Conservation (phyloP, 2,113 vertebrate genomes). For the Miniopterus natalensis region DNA sequence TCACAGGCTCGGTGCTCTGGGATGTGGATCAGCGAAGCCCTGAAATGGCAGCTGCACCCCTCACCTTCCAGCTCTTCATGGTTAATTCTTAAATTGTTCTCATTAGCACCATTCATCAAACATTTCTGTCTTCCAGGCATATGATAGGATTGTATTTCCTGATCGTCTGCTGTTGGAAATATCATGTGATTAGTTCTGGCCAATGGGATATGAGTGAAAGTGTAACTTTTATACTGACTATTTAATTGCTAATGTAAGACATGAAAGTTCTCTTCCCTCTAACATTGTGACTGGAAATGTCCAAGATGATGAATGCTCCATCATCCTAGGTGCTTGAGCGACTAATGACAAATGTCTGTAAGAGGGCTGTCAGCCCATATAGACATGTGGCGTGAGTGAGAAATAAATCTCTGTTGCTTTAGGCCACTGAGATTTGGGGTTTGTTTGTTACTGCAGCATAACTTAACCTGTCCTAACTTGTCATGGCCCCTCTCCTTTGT, state of each 20-base stretch:
- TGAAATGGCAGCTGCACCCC: neutral
- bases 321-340: neutral
- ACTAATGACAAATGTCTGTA: neutral
- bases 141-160: neutral
- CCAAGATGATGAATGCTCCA: neutral
- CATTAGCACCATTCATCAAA: neutral
- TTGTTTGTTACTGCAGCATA: neutral
- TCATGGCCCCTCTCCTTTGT: neutral
- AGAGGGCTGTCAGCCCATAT: fast-evolving
- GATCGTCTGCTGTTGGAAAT: neutral
- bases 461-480: neutral
- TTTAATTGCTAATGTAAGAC: neutral
- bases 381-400: neutral
- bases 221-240: neutral
- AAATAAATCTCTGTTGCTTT: neutral
- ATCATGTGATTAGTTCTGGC: neutral
- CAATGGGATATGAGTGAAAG: neutral
- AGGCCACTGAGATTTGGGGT: neutral
- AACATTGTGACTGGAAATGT: too few species aligned
- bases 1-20: neutral
- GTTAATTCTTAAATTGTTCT: neutral
- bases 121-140: neutral
- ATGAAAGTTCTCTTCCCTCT: neutral
- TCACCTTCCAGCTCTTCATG: neutral
- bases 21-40: neutral